A percentile compares a stretch with the other conserved stretches of the same genome.
Evolutionary conservation across 2,113 vertebrate species (phyloP).

Genomic region (Rhinopomastus cyanomelas): DNA sequence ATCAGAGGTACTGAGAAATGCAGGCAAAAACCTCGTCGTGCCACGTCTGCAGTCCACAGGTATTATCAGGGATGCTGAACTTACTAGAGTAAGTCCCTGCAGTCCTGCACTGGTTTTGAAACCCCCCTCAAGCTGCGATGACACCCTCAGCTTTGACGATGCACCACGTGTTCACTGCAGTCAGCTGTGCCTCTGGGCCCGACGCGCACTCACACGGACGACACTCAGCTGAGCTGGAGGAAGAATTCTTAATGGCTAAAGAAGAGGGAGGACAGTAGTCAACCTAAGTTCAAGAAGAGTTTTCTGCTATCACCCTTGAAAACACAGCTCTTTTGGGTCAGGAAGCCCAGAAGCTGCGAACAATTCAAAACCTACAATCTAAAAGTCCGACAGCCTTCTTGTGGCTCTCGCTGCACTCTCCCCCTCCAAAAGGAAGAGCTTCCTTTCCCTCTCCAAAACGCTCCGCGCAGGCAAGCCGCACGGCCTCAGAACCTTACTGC

Average conservation of each 20-base stretch:
- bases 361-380: background rate
- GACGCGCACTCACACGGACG: background rate
- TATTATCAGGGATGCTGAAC: background rate
- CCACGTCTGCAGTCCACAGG: background rate
- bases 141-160: background rate
- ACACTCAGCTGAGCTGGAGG: background rate
- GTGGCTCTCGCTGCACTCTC: background rate
- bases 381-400: background rate
- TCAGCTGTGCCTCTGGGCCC: background rate
- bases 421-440: background rate
- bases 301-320: background rate
- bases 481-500: background rate
- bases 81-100: background rate
- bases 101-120: background rate
- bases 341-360: slow-evolving; percentile 6
- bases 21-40: background rate
- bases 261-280: background rate
- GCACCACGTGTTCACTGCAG: background rate
- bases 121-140: background rate
- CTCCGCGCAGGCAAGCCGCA: background rate
- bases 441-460: background rate
- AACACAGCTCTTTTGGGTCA: background rate
- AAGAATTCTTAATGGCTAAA: background rate
- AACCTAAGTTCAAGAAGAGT: background rate
- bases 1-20: background rate